Evolutionary conservation across 92 coral and sea anemone species (phyloP).

Genomic region (Paramuricea clavata): DNA sequence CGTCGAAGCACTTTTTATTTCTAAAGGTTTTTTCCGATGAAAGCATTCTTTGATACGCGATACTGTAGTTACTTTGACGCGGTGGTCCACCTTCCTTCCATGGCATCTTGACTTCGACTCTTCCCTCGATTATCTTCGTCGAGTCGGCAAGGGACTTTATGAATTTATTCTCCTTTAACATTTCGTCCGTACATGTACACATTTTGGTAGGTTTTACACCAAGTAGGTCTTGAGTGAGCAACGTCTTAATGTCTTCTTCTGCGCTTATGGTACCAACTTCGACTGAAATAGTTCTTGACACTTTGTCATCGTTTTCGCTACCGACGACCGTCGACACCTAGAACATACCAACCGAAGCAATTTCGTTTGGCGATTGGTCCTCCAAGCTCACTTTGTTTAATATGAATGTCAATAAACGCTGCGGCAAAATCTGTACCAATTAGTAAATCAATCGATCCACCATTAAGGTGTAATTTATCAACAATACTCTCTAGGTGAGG

Average conservation of each 20-base stretch:
- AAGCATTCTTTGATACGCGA: constrained; percentile 1
- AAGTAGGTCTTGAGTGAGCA: constrained; percentile 64
- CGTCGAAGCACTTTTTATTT: constrained; percentile 5
- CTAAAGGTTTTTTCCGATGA: constrained; percentile 3
- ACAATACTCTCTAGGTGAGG: too few relatives aligned
- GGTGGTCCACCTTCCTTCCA: constrained; percentile 23
- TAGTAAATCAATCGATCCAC: constrained; percentile 1
- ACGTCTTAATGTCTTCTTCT: constrained; percentile 61
- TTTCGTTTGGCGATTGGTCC: constrained; percentile 2
- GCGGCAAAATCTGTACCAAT: constrained; percentile 5
- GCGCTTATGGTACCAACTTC: constrained; percentile 62
- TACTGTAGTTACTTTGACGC: neutral
- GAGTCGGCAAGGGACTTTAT: constrained; percentile 15
- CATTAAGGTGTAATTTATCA: too few relatives aligned
- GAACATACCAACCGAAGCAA: constrained; percentile 57
- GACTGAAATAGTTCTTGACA: constrained; percentile 38
- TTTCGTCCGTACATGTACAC: constrained; percentile 69
- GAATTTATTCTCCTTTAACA: constrained; percentile 68
- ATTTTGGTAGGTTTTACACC: constrained; percentile 70
- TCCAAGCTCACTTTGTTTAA: neutral
- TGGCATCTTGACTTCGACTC: neutral
- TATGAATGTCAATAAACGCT: constrained; percentile 9
- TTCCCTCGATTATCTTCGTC: neutral
- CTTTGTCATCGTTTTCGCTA: constrained; percentile 1
- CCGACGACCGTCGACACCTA: constrained; percentile 59